Conservation (phyloP, 2,797 vertebrate species). For the Chloroceryle amazona region DNA sequence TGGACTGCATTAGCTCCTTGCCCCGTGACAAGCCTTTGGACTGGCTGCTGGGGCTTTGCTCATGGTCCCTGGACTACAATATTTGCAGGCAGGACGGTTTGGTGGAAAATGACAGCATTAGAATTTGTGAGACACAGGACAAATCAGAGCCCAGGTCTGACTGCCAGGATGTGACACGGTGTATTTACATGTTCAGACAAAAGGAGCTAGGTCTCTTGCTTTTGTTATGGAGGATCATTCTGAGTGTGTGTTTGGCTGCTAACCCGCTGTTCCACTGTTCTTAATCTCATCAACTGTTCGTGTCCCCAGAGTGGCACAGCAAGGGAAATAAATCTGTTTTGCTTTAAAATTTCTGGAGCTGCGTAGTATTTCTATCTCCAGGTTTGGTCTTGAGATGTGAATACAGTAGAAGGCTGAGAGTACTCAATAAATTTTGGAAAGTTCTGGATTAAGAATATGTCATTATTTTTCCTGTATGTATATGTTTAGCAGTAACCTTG, state of each 20-base stretch:
- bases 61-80: neutral
- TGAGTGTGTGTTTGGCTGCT: neutral
- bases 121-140: neutral
- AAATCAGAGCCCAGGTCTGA: neutral
- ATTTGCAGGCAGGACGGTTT: neutral
- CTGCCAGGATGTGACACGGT: neutral
- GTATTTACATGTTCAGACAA: rapidly evolving
- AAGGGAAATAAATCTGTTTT: neutral
- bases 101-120: neutral
- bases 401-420: neutral
- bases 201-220: neutral
- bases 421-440: neutral
- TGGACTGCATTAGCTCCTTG: neutral
- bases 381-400: neutral
- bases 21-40: neutral
- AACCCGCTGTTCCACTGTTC: neutral
- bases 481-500: neutral
- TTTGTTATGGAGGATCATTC: neutral
- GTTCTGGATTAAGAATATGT: neutral
- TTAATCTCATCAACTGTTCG: neutral
- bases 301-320: neutral
- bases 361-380: neutral
- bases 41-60: neutral
- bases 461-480: neutral
- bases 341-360: neutral